Percentiles rank a stretch among this genome's conserved stretches.
phyloP scores from a whole-genome alignment of 2,888 invertebrate genomes.

The Therioaphis trifolii region DNA sequence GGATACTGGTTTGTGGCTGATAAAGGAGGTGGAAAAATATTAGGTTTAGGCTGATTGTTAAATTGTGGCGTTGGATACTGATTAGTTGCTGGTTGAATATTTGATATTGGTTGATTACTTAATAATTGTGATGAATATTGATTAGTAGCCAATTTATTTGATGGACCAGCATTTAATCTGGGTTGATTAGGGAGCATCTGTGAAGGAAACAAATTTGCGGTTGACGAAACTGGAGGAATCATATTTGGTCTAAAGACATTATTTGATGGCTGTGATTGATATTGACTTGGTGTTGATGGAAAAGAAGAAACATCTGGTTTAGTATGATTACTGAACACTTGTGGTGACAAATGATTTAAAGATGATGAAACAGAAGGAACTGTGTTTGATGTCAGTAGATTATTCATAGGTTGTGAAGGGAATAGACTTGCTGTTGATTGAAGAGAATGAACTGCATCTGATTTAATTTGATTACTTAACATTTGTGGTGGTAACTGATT shows the following conservation, averaged over 20 bases:
- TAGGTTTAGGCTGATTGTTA: constrained; percentile 33
- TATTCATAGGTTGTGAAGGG: constrained; percentile 24
- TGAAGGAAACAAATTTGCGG: constrained; percentile 14
- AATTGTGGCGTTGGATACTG: constrained; percentile 22
- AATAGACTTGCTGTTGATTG: neutral
- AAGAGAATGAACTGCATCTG: neutral
- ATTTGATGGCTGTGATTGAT: neutral
- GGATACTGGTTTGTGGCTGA: constrained; percentile 21
- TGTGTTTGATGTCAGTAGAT: neutral
- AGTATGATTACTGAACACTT: constrained; percentile 12
- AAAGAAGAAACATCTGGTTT: neutral
- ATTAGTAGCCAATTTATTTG: neutral
- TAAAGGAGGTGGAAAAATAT: constrained; percentile 6
- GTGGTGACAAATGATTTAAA: neutral
- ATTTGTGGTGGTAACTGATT: constrained; percentile 8
- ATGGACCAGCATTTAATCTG: neutral
- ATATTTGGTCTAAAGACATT: constrained; percentile 5
- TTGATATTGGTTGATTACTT: neutral
- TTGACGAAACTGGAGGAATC: neutral
- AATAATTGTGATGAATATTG: constrained; percentile 19
- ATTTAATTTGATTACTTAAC: neutral
- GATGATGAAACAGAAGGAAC: neutral
- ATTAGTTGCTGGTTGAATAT: constrained; percentile 19
- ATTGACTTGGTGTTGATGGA: constrained; percentile 1
- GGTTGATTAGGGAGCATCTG: constrained; percentile 1